These are phyloP conservation scores for Phanerotoma sp. DNA, from an alignment of 2,888 invertebrate species.

Conservation along the genomic window DNA sequence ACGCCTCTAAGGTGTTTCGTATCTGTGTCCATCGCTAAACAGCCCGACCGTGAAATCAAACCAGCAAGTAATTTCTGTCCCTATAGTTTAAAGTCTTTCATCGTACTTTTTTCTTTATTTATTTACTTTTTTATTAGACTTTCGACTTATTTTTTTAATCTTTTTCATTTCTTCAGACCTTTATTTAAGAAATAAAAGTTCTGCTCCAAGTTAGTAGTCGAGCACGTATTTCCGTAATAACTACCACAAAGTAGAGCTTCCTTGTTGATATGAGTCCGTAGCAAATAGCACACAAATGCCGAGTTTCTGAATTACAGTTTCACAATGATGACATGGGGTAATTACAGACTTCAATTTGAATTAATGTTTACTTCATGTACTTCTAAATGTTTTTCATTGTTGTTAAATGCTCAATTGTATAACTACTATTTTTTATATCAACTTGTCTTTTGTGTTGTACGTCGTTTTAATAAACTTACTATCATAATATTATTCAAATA, in stretches of 20 bases:
- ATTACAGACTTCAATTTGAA: too few relatives aligned
- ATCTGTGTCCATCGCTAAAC: constrained; percentile 53
- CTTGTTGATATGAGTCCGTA: neutral
- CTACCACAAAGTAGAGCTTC: neutral
- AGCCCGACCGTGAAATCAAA: constrained; percentile 54
- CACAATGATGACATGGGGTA: too few relatives aligned
- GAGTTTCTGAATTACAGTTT: too few relatives aligned
- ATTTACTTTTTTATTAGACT: constrained; percentile 23
- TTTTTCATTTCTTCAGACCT: too few relatives aligned
- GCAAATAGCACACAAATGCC: neutral
- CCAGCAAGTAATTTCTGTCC: constrained; percentile 37
- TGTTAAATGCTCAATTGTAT: neutral
- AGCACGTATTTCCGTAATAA: neutral
- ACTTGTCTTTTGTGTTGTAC: too few relatives aligned
- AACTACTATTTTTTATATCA: neutral
- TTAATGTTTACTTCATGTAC: too few relatives aligned
- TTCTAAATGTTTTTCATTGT: too few relatives aligned
- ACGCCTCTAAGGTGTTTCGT: constrained; percentile 47
- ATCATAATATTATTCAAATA: too few relatives aligned
- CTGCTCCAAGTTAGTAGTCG: neutral
- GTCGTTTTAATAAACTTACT: too few relatives aligned
- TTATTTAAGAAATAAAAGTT: neutral
- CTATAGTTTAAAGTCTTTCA: constrained; percentile 27
- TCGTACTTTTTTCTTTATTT: constrained; percentile 21
- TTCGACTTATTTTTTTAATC: too few relatives aligned